Evolutionary conservation across 2,888 invertebrate genomes (phyloP), one percentile per base, ranked within the genome.

Genomic region (Trachelus troglodyta): DNA sequence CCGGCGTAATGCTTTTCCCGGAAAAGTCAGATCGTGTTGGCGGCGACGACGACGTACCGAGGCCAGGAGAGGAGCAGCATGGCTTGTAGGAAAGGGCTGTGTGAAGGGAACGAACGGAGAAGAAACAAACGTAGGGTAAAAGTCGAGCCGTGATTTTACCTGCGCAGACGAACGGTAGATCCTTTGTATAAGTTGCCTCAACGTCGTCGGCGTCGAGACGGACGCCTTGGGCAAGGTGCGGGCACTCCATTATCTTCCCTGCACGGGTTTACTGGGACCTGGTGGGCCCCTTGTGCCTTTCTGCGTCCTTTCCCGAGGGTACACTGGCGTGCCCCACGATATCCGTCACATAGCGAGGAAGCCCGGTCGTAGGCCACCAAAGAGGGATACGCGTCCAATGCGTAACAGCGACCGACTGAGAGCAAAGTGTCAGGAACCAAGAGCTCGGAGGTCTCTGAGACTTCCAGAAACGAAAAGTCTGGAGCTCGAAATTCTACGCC

Each of bases 181-280:
- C 94, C 94, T 94, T 94, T 93, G 94, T 84, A 85, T 87, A 88
- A 85, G 87, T 87, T 69, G 88, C 83, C 82, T 88, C 90, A 83
- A 89, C 87, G 85, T 90, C 89, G 86, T 89, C 85, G 85, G 85
- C 85, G 85, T 86, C 87, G 83, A 90, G 85, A 85, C 88, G 87
- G 90, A 94, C 94, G 93, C 94, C 94, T 92, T 94, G 94, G 92
- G 93, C 93, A 89, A 95, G 93, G 93, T 95, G 95, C 89, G 94
- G 93, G 92, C 95, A 95, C 93, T 95, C 95, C 95, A 95, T 95
- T 91, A 90, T 93, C 93, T 88, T 85, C 82, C 81, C 81, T 84
- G 81, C 76, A 77, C 84, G 81, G 83, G 79, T 33, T n/a, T 71
- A 31, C 31, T 83, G 87, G 87, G 85, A 85, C 87, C 88, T 85